A percentile compares a stretch with the other conserved stretches of the same genome.
Conservation (phyloP, 2,797 vertebrate genomes). For the Hephaestus fuliginosus region DNA sequence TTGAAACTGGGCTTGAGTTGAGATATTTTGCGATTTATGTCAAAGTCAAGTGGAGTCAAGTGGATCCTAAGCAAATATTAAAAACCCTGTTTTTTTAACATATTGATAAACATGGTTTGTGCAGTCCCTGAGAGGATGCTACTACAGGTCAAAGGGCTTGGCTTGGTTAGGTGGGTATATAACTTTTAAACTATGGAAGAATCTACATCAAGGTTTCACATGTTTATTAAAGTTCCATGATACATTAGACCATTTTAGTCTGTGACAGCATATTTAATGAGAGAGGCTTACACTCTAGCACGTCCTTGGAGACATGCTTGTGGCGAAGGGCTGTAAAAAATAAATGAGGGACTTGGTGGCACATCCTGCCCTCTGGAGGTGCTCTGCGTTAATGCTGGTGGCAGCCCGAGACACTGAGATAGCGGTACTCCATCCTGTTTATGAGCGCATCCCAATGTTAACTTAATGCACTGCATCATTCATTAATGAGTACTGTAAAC, state of each 20-base stretch:
- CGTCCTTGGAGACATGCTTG: slow-evolving; percentile 13
- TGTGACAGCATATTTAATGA: slow-evolving; percentile 15
- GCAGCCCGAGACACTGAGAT: neutral
- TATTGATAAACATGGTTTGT: too few relatives aligned
- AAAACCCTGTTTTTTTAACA: too few relatives aligned
- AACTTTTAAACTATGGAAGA: neutral
- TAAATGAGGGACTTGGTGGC: slow-evolving; percentile 10
- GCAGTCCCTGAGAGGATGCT: neutral
- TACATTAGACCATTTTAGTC: neutral
- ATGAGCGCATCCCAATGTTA: slow-evolving; percentile 19
- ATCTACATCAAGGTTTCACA: slow-evolving; percentile 1
- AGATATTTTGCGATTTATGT: too few relatives aligned
- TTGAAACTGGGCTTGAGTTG: neutral
- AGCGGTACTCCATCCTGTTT: slow-evolving; percentile 6
- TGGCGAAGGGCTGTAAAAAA: slow-evolving; percentile 16
- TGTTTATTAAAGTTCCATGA: slow-evolving; percentile 9
- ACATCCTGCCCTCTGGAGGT: slow-evolving; percentile 1
- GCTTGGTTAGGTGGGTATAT: neutral
- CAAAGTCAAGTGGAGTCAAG: too few relatives aligned
- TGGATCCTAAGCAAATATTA: too few relatives aligned
- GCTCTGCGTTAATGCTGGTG: slow-evolving; percentile 4
- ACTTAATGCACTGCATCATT: neutral
- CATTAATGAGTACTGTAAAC: slow-evolving; percentile 7
- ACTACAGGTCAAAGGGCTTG: neutral
- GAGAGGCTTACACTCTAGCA: neutral